Conservation (phyloP, 2,797 vertebrate species). For the Xyrichtys novacula region DNA sequence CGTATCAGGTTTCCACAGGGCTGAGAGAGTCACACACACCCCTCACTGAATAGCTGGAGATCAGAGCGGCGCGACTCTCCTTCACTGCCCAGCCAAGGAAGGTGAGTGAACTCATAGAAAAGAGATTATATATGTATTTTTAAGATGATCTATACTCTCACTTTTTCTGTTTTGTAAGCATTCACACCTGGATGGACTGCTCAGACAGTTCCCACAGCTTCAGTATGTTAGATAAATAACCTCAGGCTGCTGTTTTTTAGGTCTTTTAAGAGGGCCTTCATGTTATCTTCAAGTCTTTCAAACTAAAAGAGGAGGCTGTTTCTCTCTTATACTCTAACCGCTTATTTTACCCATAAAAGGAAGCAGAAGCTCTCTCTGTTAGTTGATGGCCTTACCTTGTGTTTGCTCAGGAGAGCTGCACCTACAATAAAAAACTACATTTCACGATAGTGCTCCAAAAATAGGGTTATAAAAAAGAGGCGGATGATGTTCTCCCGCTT, state of each 20-base stretch:
- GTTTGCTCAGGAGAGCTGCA: slow-evolving; percentile 6
- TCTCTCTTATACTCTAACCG: background rate
- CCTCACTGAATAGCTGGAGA: slow-evolving; percentile 19
- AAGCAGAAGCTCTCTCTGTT: slow-evolving; percentile 3
- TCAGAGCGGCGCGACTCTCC: slow-evolving; percentile 4
- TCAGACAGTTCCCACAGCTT: background rate
- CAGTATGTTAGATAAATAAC: slow-evolving; percentile 23
- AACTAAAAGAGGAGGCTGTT: background rate
- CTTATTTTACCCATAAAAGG: background rate
- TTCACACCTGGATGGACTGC: background rate
- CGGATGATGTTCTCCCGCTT: background rate
- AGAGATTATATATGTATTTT: background rate
- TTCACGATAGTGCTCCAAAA: background rate
- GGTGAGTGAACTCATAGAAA: slow-evolving; percentile 43
- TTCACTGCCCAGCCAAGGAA: background rate
- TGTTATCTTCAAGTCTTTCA: background rate
- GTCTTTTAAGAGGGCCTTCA: background rate
- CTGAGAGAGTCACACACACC: slow-evolving; percentile 6
- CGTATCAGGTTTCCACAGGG: slow-evolving; percentile 43
- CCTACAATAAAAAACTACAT: background rate
- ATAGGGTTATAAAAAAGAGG: background rate
- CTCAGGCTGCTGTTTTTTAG: background rate
- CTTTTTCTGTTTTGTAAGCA: background rate
- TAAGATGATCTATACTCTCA: background rate
- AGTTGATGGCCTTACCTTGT: background rate